Percentiles rank a stretch among this genome's conserved stretches.
Conservation (phyloP, 2,888 invertebrate genomes). For the Aphidius colemani region DNA sequence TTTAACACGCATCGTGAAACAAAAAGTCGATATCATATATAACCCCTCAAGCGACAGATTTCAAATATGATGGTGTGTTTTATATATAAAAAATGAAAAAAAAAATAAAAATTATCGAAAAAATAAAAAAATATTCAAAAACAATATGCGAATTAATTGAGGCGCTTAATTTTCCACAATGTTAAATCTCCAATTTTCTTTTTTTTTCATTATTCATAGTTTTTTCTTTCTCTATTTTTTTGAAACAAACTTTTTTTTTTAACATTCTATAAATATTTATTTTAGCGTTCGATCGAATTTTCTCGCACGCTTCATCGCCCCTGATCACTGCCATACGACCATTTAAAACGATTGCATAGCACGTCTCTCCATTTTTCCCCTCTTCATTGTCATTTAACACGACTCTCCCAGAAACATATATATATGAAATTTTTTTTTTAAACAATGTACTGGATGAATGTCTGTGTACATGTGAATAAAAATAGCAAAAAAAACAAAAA, state of each 20-base stretch:
- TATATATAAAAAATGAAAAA: background rate
- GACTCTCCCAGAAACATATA: no score
- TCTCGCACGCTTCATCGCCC: slow-evolving; percentile 25
- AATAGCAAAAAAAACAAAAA: no score
- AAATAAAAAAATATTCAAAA: slow-evolving; percentile 14
- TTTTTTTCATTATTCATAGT: slow-evolving; percentile 8
- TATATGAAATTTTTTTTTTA: background rate
- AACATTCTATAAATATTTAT: slow-evolving; percentile 3
- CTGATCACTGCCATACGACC: slow-evolving; percentile 21
- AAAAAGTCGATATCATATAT: slow-evolving; percentile 24
- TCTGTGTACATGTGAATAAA: background rate
- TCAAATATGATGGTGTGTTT: slow-evolving; percentile 16
- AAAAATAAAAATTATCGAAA: slow-evolving; percentile 13
- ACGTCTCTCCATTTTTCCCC: slow-evolving; percentile 19
- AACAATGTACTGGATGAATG: background rate
- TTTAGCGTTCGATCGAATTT: slow-evolving; percentile 25
- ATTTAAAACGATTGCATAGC: slow-evolving; percentile 24
- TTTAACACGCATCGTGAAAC: slow-evolving; percentile 15
- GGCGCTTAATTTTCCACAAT: slow-evolving; percentile 21
- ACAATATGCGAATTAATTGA: slow-evolving; percentile 18
- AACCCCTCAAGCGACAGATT: slow-evolving; percentile 17
- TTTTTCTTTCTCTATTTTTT: background rate
- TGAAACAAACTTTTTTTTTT: background rate
- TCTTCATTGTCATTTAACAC: background rate
- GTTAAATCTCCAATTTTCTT: slow-evolving; percentile 19